A percentile compares a stretch with the other conserved stretches of the same genome.
Conservation (phyloP, 2,797 vertebrate species). For the Clamator glandarius region DNA sequence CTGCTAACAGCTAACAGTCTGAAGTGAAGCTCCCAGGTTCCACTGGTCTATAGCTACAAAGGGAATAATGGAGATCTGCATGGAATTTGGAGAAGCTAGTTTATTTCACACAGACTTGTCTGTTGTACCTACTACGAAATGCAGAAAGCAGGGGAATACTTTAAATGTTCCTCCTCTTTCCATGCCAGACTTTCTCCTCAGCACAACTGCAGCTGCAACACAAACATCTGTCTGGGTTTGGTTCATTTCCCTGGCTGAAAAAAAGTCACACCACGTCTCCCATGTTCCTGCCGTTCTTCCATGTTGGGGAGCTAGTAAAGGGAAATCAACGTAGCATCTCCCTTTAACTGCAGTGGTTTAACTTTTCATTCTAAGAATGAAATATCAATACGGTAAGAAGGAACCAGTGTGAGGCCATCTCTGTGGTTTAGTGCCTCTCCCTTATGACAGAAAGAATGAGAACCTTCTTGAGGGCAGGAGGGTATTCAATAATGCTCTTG, state of each 20-base stretch:
- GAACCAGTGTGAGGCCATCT: background rate
- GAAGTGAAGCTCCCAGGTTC: background rate
- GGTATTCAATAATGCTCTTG: rapidly evolving
- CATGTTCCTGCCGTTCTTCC: background rate
- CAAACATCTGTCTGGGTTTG: background rate
- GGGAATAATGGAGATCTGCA: background rate
- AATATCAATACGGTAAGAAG: background rate
- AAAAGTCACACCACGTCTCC: rapidly evolving
- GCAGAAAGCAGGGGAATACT: background rate
- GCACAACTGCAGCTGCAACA: background rate
- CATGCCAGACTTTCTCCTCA: background rate
- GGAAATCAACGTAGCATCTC: background rate
- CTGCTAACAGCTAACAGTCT: background rate
- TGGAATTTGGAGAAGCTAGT: background rate
- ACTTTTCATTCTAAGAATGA: background rate
- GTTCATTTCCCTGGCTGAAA: background rate
- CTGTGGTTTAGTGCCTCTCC: background rate
- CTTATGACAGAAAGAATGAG: background rate
- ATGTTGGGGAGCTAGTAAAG: background rate
- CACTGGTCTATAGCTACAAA: background rate
- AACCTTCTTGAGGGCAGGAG: background rate
- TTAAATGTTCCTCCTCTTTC: background rate
- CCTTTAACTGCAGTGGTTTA: background rate
- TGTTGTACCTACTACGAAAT: background rate
- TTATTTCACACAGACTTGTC: background rate